These are phyloP conservation scores for Chaetorhynchus papuensis DNA, from an alignment of 2,113 vertebrate species.

Conservation along the genomic window DNA sequence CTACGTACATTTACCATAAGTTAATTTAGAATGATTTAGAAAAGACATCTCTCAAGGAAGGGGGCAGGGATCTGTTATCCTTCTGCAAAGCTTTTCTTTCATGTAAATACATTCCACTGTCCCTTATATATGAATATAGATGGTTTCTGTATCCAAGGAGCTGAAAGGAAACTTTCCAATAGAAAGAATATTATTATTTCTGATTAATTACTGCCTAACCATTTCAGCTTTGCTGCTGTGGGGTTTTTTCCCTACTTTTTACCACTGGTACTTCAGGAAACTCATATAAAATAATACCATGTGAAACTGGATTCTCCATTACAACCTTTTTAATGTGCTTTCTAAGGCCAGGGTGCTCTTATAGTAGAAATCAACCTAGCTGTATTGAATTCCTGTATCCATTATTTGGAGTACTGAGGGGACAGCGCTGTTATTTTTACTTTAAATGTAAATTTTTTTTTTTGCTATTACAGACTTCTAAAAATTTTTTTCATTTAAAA, in stretches of 20 bases:
- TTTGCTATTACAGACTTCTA: neutral
- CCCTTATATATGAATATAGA: neutral
- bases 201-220: neutral
- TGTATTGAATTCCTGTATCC: neutral
- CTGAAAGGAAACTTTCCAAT: neutral
- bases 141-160: neutral
- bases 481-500: neutral
- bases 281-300: neutral
- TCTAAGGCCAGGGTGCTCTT: neutral
- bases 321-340: neutral
- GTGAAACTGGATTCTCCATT: neutral
- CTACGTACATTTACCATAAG: neutral
- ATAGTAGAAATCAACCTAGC: neutral
- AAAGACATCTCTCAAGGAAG: constrained; percentile 4
- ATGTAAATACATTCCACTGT: neutral
- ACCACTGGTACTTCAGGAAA: neutral
- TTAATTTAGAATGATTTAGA: constrained; percentile 38
- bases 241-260: neutral
- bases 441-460: neutral
- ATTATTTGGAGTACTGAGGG: neutral
- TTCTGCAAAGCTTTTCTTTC: constrained; percentile 1
- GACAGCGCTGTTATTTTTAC: neutral
- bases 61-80: neutral
- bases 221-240: neutral
- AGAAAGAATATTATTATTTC: neutral